Conservation (phyloP, 2,113 vertebrate genomes). For the Rutilus rutilus region DNA sequence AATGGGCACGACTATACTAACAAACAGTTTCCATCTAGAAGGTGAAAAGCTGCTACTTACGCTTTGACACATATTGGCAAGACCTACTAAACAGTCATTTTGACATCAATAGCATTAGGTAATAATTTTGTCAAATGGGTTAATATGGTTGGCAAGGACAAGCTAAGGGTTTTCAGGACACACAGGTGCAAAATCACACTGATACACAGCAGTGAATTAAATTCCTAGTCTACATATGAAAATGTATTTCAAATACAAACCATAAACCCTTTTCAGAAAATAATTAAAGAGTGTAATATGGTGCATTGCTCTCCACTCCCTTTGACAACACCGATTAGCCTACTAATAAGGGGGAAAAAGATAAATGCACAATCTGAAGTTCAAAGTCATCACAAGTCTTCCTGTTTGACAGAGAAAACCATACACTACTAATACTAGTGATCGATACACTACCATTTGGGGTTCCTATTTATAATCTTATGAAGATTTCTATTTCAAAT, state of each 20-base stretch:
- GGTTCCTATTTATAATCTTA: not conserved
- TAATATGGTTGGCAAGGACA: not conserved
- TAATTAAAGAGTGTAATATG: not conserved
- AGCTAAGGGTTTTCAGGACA: not conserved
- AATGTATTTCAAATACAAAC: not conserved
- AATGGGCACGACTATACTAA: not conserved
- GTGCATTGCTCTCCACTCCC: not conserved
- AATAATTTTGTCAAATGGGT: not conserved
- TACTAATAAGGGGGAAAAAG: not conserved
- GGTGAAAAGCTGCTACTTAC: not conserved
- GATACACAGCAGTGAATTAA: not conserved
- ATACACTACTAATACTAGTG: not conserved
- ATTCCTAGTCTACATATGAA: not conserved
- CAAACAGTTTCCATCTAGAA: not conserved
- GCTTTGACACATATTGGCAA: not conserved
- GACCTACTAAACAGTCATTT: not conserved
- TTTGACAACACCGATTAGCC: not conserved
- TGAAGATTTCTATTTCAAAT: not conserved
- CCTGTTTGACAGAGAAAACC: not conserved
- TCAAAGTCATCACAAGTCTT: not conserved
- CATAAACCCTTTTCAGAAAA: slow-evolving; percentile 8
- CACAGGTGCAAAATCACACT: not conserved
- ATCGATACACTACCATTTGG: not conserved
- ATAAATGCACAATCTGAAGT: not conserved
- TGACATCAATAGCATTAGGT: not conserved